Conservation (phyloP, 2,797 vertebrate genomes). For the Sebastes hubbsi region DNA sequence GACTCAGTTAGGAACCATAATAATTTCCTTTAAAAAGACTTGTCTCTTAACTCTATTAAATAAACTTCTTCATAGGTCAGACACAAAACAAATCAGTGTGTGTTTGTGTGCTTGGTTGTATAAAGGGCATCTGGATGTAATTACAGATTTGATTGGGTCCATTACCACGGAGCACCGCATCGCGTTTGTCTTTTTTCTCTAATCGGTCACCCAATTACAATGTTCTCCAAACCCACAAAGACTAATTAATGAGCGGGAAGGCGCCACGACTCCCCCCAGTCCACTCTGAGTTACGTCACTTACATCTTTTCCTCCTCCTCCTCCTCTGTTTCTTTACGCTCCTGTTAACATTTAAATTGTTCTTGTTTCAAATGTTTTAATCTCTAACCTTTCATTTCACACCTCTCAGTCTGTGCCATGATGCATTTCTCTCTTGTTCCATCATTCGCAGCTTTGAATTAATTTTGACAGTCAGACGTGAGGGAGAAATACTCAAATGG, state of each 20-base stretch:
- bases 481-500: not conserved
- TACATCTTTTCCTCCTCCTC: not conserved
- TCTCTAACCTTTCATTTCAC: not conserved
- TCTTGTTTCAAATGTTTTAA: not conserved
- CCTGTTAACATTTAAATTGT: not conserved
- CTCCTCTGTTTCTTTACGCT: not conserved
- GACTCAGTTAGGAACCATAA: not conserved
- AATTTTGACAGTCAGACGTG: not conserved
- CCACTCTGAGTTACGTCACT: not conserved
- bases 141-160: slow-evolving; percentile 59
- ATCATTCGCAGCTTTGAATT: not conserved
- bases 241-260: slow-evolving; percentile 55
- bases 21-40: not conserved
- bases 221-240: slow-evolving; percentile 47
- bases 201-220: slow-evolving; percentile 49
- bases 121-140: slow-evolving; percentile 59
- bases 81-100: slow-evolving; percentile 13
- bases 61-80: slow-evolving; percentile 3
- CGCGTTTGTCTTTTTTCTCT: slow-evolving; percentile 46
- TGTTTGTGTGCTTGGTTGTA: not conserved
- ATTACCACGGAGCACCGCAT: slow-evolving; percentile 44
- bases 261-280: slow-evolving; percentile 27
- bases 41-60: not conserved
- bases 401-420: not conserved
- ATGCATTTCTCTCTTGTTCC: not conserved